Percentiles rank a stretch among this genome's conserved stretches.
Conservation (phyloP, 2,888 invertebrate genomes). For the Lacanobia wlatinum region DNA sequence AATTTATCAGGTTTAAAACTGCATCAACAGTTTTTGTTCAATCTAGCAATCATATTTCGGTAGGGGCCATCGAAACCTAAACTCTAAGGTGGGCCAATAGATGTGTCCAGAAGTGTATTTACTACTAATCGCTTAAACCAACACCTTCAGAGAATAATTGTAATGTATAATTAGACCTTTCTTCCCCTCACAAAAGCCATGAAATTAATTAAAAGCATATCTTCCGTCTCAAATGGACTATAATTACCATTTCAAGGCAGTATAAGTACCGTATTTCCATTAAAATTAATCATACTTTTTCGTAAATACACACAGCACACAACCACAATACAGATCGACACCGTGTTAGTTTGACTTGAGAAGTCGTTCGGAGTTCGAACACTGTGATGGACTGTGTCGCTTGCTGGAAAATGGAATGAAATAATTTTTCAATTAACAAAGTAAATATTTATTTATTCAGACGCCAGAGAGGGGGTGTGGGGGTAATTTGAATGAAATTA, state of each 20-base stretch:
- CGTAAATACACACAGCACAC: not conserved
- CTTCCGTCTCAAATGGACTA: conserved; percentile 15
- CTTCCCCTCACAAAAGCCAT: not conserved
- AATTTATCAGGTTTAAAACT: too few relatives aligned
- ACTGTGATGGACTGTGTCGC: conserved; percentile 18
- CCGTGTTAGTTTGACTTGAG: conserved; percentile 6
- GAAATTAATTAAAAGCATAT: conserved; percentile 30
- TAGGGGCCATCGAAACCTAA: too few relatives aligned
- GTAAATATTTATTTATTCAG: conserved; percentile 76
- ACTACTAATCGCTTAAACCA: too few relatives aligned
- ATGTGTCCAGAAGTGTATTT: too few relatives aligned
- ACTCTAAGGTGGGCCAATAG: too few relatives aligned
- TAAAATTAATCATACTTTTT: conserved; percentile 35
- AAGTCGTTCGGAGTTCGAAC: not conserved
- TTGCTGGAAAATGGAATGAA: conserved; percentile 54
- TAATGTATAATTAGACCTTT: not conserved
- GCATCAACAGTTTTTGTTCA: too few relatives aligned
- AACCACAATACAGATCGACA: not conserved
- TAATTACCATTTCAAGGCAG: conserved; percentile 27
- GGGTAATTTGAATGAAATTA: conserved; percentile 78
- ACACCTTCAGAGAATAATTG: not conserved
- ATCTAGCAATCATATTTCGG: too few relatives aligned
- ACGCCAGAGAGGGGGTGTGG: conserved; percentile 49
- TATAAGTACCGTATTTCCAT: conserved; percentile 35
- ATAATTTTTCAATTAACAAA: conserved; percentile 78